phyloP scores from a whole-genome alignment of 2,113 vertebrate genomes.

The Brachirus orientalis region DNA sequence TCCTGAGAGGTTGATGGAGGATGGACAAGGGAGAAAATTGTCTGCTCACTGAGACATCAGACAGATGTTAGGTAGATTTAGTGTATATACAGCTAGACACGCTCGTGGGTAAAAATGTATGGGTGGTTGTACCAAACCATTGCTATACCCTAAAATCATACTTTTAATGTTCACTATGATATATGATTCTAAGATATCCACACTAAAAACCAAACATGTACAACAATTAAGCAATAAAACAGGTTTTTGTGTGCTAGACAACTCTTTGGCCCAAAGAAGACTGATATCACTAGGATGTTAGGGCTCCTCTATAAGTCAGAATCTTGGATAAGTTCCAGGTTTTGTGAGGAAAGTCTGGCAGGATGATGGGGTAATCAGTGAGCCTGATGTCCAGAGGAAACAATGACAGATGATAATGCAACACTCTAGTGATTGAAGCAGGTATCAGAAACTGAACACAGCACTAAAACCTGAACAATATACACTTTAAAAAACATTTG shows the following conservation, averaged over 20 bases:
- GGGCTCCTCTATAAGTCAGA: slow-evolving; percentile 4
- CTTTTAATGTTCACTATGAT: neutral
- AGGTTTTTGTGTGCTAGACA: neutral
- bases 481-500: slow-evolving; percentile 66
- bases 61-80: slow-evolving; percentile 72
- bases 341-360: slow-evolving; percentile 24
- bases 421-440: slow-evolving; percentile 51
- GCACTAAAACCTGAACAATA: slow-evolving; percentile 63
- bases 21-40: slow-evolving; percentile 56
- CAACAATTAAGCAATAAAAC: neutral
- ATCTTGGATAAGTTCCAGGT: slow-evolving; percentile 30
- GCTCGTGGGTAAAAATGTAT: slow-evolving; percentile 41
- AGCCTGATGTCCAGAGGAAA: slow-evolving; percentile 35
- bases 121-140: slow-evolving; percentile 44
- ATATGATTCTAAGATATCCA: too few relatives aligned
- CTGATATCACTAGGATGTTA: neutral
- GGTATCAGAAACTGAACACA: slow-evolving; percentile 52
- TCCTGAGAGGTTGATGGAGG: slow-evolving; percentile 52
- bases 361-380: slow-evolving; percentile 57
- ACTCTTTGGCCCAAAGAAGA: slow-evolving; percentile 1
- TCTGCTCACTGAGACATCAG: slow-evolving; percentile 71
- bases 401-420: slow-evolving; percentile 56
- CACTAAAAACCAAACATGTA: neutral
- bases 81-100: slow-evolving; percentile 50
- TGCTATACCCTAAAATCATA: slow-evolving; percentile 14